Conservation (phyloP, 2,888 invertebrate genomes). For the Myathropa florea region DNA sequence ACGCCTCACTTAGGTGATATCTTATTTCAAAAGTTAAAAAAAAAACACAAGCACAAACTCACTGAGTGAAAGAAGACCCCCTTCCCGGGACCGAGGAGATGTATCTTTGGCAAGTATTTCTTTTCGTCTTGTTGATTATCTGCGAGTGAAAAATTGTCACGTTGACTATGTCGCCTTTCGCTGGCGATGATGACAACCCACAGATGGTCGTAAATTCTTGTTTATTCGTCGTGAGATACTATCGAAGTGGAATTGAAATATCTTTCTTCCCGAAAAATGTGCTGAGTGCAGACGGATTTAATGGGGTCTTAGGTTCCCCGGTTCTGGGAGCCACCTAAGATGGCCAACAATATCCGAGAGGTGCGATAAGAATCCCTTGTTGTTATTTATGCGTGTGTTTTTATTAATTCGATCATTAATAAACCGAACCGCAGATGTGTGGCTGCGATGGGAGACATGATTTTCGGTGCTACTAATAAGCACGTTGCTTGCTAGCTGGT, state of each 20-base stretch:
- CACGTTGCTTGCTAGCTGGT: constrained; percentile 21
- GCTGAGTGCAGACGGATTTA: constrained; percentile 55
- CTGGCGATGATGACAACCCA: constrained; percentile 55
- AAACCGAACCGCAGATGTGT: constrained; percentile 21
- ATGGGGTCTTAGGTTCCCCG: constrained; percentile 33
- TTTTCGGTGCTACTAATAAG: constrained; percentile 61
- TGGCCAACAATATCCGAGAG: constrained; percentile 43
- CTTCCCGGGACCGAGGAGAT: neutral
- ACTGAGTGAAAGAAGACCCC: neutral
- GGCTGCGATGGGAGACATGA: constrained; percentile 46
- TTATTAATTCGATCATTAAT: constrained; percentile 69
- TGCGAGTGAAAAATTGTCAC: constrained; percentile 67
- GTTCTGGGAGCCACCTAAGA: constrained; percentile 51
- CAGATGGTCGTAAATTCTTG: constrained; percentile 64
- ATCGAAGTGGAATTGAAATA: constrained; percentile 65
- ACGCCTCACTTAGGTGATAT: constrained; percentile 55
- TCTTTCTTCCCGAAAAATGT: constrained; percentile 47
- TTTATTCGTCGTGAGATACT: constrained; percentile 54
- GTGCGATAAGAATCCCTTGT: constrained; percentile 63
- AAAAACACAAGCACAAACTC: neutral
- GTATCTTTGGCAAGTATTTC: constrained; percentile 27
- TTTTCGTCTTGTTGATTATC: constrained; percentile 62
- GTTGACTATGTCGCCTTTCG: constrained; percentile 49
- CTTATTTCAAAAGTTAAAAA: constrained; percentile 54
- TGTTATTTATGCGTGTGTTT: constrained; percentile 60